Conservation (phyloP, 2,797 vertebrate species). For the Alca torda region DNA sequence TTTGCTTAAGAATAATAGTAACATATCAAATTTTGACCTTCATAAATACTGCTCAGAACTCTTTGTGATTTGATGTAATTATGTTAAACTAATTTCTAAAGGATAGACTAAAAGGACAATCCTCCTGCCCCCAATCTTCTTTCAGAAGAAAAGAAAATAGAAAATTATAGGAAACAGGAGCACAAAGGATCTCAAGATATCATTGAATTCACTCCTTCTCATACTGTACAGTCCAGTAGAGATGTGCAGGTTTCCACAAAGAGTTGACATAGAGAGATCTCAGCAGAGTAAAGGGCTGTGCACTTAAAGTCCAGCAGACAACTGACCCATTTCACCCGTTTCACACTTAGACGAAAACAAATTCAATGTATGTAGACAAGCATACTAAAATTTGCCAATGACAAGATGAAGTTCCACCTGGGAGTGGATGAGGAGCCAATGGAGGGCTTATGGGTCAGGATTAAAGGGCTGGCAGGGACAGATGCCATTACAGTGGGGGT, state of each 20-base stretch:
- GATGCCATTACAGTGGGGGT: background rate
- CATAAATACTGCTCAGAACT: background rate
- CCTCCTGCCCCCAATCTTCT: background rate
- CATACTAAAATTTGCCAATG: background rate
- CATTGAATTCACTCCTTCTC: background rate
- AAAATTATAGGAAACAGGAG: background rate
- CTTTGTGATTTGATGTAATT: background rate
- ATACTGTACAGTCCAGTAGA: background rate
- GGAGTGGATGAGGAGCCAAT: background rate
- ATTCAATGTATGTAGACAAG: background rate
- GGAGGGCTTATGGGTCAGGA: background rate
- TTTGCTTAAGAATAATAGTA: background rate
- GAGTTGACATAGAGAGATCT: too few relatives aligned
- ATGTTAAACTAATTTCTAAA: background rate
- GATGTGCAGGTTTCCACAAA: background rate
- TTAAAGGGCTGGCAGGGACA: background rate
- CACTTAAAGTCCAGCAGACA: background rate
- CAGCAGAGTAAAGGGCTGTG: background rate
- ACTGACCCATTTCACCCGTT: fast-evolving
- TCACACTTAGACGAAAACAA: background rate
- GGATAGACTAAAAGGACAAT: background rate
- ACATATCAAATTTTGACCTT: background rate
- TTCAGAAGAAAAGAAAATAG: background rate
- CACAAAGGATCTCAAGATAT: background rate
- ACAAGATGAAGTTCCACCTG: background rate